Conservation (phyloP, 2,888 invertebrate genomes). For the Acronicta psi region DNA sequence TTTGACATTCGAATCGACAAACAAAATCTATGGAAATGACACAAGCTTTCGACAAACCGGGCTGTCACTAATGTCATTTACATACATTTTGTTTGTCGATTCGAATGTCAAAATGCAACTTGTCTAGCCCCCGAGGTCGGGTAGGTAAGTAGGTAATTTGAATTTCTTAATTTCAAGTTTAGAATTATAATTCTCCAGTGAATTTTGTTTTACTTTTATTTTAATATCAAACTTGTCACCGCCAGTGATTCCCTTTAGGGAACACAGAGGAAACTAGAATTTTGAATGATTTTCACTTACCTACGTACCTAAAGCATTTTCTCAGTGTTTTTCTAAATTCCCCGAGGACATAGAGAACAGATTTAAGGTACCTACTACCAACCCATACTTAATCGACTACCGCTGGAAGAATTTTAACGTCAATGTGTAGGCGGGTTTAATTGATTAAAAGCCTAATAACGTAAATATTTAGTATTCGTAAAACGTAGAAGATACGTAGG, state of each 20-base stretch:
- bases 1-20: too few species aligned
- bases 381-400: too few species aligned
- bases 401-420: not conserved
- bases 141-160: too few species aligned
- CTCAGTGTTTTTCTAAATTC: slow-evolving; percentile 5
- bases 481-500: slow-evolving; percentile 3
- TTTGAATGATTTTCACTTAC: not conserved
- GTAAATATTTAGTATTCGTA: not conserved
- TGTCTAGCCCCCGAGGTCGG: too few species aligned
- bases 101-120: too few species aligned
- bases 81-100: too few species aligned
- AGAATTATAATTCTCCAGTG: too few species aligned
- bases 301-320: slow-evolving; percentile 7
- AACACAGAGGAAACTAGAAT: slow-evolving; percentile 18
- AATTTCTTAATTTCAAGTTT: too few species aligned
- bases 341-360: not conserved
- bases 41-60: too few species aligned
- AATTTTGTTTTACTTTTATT: not conserved
- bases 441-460: not conserved
- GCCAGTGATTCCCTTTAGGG: not conserved
- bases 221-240: slow-evolving; percentile 9
- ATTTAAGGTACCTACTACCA: not conserved
- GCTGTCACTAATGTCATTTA: too few species aligned
- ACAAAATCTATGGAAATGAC: too few species aligned
- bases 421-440: not conserved